Base-by-base conservation (phyloP, 2,888 invertebrate species). In the Eupeodes latifasciatus region DNA sequence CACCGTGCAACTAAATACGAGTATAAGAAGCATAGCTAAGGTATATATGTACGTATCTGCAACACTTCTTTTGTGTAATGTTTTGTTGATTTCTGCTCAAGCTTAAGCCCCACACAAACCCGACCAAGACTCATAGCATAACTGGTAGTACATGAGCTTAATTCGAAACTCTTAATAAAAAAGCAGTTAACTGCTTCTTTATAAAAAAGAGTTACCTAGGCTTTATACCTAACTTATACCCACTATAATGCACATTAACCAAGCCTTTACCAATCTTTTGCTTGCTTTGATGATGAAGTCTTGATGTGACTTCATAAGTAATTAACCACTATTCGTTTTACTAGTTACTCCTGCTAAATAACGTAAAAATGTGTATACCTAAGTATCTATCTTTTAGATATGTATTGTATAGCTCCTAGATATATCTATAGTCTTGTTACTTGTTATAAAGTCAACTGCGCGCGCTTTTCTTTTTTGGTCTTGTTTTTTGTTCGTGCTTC, bases 251-350 rank as follows among this genome's bases (percentile, higher is more conserved):
- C 40, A 7, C 40, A 5, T 7, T 40, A 40, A 40, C 40, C 40
- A 7, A 40, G 61, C 64, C 34, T 64, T 10, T 34, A n/a, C 14
- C 57, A 53, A 53, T 57, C 40, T 59, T 11, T 51, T 82, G 55
- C 69, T 72, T 75, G 40, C 0, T 40, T 7, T 40, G 40, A 40
- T 88, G 88, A 88, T 85, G 88, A 81, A 85, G 88, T 78, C 85
- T 85, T 88, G 88, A 88, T 85, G 88, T 88, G 88, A 88, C 88
- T 88, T 85, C 81, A 88, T 88, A 88, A 88, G 88, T 85, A 88
- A 88, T 88, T 88, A 88, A 85, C 88, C 81, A 88, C 88, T 85
- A 88, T 59, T 59, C 72, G 59, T 59, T 72, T n/a, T 51, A 27
- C 47, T 47, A 40, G 40, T 40, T 27, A 84, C 72, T 61, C 16